Conservation (phyloP, 1,140 invertebrate species). For the Pogonomyrmex californicus region DNA sequence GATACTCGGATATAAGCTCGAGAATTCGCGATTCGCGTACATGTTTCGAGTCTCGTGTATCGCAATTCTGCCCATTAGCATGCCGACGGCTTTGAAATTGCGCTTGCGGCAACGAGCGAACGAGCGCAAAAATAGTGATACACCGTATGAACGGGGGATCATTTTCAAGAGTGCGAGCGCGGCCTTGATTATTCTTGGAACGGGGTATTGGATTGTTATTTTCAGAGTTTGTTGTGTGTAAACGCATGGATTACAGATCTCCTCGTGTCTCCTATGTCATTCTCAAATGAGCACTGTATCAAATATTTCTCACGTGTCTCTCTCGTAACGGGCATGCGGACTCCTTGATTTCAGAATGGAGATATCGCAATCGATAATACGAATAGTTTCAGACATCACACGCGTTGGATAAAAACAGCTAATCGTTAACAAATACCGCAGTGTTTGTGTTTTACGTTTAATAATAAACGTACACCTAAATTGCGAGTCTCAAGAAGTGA, state of each 20-base stretch:
- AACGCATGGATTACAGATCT: conserved; percentile 35
- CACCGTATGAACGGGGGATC: conserved; percentile 38
- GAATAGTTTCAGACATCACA: not conserved
- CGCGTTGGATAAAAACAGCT: not conserved
- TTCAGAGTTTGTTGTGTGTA: conserved; percentile 52
- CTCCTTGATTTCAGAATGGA: not conserved
- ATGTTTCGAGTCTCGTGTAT: not conserved
- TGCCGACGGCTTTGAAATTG: not conserved
- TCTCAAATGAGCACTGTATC: conserved; percentile 12
- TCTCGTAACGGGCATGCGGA: not conserved
- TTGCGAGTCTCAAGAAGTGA: not conserved
- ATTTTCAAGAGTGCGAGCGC: conserved; percentile 56
- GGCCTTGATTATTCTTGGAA: conserved; percentile 62
- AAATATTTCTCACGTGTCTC: not conserved
- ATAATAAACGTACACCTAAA: not conserved
- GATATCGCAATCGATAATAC: not conserved
- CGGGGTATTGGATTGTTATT: conserved; percentile 60
- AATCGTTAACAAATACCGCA: not conserved
- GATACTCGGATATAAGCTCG: not conserved
- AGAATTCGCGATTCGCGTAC: not conserved
- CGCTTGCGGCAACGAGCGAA: not conserved
- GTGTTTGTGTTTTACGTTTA: not conserved
- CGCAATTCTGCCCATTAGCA: not conserved
- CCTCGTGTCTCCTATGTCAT: conserved; percentile 22
- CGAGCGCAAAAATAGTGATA: conserved; percentile 15